phyloP scores from a whole-genome alignment of 2,797 vertebrate genomes.

The Momotus momota region DNA sequence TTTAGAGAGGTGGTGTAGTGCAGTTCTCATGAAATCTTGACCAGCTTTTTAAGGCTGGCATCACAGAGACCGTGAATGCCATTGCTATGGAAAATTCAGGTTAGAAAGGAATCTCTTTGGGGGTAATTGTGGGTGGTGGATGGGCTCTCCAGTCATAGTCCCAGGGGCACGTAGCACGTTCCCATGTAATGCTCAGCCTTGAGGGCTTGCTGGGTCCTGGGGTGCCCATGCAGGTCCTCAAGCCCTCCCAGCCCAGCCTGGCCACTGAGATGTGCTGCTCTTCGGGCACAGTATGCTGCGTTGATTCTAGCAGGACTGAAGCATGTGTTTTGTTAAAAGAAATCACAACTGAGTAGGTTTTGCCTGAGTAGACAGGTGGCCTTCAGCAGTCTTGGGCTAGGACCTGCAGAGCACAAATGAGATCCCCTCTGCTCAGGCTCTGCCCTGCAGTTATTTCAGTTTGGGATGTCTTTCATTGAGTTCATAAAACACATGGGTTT shows the following conservation, averaged over 20 bases:
- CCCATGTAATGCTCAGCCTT: background rate
- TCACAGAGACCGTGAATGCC: background rate
- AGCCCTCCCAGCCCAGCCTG: background rate
- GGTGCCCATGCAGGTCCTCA: fast-evolving
- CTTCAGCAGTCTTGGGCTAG: background rate
- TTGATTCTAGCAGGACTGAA: fast-evolving
- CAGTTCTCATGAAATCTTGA: background rate
- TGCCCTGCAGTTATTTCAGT: background rate
- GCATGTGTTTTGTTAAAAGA: background rate
- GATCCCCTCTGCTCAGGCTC: background rate
- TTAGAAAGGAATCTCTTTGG: fast-evolving
- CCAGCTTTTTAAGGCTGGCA: background rate
- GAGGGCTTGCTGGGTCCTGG: too few relatives aligned
- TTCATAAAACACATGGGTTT: background rate
- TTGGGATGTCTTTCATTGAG: background rate
- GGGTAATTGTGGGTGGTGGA: fast-evolving
- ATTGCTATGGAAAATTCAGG: background rate
- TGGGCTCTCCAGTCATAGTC: background rate
- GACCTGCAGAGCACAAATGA: background rate
- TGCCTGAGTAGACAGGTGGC: background rate
- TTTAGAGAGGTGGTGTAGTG: background rate
- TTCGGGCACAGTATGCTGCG: fast-evolving
- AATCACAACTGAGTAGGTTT: fast-evolving
- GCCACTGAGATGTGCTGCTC: background rate
- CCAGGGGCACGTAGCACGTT: background rate